phyloP scores from a whole-genome alignment of 2,888 invertebrate species.

The Arrhopalites spinosus region DNA sequence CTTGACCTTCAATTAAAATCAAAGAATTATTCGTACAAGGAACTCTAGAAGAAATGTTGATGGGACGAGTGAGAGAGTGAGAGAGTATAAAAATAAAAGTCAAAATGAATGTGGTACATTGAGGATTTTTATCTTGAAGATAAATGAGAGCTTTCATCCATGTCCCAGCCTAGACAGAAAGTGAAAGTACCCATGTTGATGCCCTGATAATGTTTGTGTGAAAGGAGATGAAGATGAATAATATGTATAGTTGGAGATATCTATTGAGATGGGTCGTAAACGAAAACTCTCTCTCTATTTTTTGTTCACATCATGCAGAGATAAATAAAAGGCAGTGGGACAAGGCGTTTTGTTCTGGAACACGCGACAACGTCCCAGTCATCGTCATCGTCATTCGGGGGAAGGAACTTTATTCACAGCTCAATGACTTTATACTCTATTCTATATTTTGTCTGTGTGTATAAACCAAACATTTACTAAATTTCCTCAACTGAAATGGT shows the following conservation, averaged over 20 bases:
- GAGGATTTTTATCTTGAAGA: neutral
- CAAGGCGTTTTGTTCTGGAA: constrained; percentile 39
- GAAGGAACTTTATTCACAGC: constrained; percentile 27
- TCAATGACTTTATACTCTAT: constrained; percentile 20
- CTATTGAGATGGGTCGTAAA: constrained; percentile 4
- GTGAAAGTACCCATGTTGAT: too few species aligned
- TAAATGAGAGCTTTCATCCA: neutral
- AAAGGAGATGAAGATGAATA: neutral
- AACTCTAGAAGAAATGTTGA: neutral
- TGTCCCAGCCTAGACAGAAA: neutral
- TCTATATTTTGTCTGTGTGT: neutral
- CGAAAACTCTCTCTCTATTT: neutral
- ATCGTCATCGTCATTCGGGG: constrained; percentile 18
- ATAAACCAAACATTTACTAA: neutral
- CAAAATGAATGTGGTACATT: neutral
- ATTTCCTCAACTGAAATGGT: too few species aligned
- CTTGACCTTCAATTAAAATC: too few species aligned
- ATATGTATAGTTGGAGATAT: constrained; percentile 1
- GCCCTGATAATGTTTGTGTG: neutral
- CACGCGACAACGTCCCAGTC: constrained; percentile 39
- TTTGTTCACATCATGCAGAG: constrained; percentile 3
- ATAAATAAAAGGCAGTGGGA: constrained; percentile 42
- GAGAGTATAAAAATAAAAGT: too few species aligned
- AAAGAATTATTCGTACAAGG: too few species aligned
- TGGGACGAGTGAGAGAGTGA: too few species aligned